A percentile compares a stretch with the other conserved stretches of the same genome.
Evolutionary conservation across 1,140 invertebrate genomes (phyloP).

Genomic region (Drosophila pallidifrons): DNA sequence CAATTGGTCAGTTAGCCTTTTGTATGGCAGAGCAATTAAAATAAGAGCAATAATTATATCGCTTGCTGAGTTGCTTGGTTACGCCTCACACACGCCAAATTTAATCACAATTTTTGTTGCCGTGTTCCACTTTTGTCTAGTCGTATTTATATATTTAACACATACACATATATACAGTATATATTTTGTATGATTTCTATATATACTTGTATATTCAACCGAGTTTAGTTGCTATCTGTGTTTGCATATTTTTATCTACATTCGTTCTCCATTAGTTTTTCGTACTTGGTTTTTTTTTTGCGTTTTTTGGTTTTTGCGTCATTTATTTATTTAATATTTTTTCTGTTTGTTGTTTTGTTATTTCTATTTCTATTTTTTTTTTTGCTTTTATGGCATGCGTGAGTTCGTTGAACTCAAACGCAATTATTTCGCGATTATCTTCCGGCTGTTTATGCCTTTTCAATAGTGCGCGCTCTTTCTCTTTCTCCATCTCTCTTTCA

Average conservation of each 20-base stretch:
- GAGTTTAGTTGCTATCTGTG: constrained; percentile 51
- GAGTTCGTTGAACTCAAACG: constrained; percentile 63
- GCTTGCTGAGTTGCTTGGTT: too few species aligned
- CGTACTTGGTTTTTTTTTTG: constrained; percentile 33
- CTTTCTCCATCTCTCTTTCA: background rate
- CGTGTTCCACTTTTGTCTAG: constrained; percentile 14
- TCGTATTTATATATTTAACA: background rate
- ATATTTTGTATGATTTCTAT: background rate
- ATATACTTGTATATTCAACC: background rate
- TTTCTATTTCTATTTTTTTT: constrained; percentile 32
- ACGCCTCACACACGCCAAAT: constrained; percentile 8
- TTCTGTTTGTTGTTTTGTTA: constrained; percentile 23
- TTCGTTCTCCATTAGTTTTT: constrained; percentile 27
- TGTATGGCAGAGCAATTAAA: background rate
- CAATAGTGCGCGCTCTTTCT: constrained; percentile 1
- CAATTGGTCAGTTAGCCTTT: background rate
- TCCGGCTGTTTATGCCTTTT: constrained; percentile 26
- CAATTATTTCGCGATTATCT: constrained; percentile 76
- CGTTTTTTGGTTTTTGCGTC: constrained; percentile 1
- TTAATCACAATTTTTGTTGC: constrained; percentile 36
- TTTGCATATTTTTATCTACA: constrained; percentile 63
- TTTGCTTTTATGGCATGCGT: constrained; percentile 20
- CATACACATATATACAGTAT: background rate
- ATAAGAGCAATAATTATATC: constrained; percentile 1
- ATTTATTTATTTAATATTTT: constrained; percentile 21